Base-by-base conservation (phyloP, 2,888 invertebrate species). In the Clunio marinus region DNA sequence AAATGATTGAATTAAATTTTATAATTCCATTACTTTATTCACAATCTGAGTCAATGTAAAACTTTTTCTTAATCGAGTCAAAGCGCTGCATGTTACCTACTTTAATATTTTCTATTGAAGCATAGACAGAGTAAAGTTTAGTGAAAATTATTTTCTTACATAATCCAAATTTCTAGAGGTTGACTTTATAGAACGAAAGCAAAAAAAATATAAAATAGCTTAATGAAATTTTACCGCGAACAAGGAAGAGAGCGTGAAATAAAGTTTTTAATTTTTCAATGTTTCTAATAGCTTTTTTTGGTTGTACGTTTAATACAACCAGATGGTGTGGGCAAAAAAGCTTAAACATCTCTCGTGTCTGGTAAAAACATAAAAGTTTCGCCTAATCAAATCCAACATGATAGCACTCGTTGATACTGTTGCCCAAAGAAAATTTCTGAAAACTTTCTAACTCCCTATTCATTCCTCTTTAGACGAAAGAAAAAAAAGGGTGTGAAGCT, bases 281-380 rank as follows among this genome's bases (percentile, higher is more conserved):
- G 41, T 41, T 41, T 41, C 10, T 41, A 41, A 15, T 41, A 15
- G 41, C 15, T 41, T 41, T n/a, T n/a, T n/a, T n/a, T 41, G 3
- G 41, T 41, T 41, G 41, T 41, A 41, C 41, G 41, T 41, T 15
- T 41, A 41, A 41, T n/a, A 41, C 41, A 41, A 15, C 41, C 41
- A 41, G 41, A 41, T 41, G 41, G 41, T 10, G 15, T n/a, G 2
- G 15, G n/a, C 41, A 13, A 10, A 41, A 15, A 32, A 32, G 41
- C n/a, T 41, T 41, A n/a, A 41, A 41, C 41, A n/a, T 41, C 41
- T 41, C 41, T 15, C 2, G 32, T 15, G 41, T 41, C 41, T 41
- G 41, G 41, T 15, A 15, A 41, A n/a, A 41, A 41, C 41, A 41
- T n/a, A 41, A 41, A 41, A n/a, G 5, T 41, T 41, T 41, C n/a